Evolutionary conservation across 2,888 invertebrate genomes (phyloP).

Genomic region (Pseudeuparius sepicola): DNA sequence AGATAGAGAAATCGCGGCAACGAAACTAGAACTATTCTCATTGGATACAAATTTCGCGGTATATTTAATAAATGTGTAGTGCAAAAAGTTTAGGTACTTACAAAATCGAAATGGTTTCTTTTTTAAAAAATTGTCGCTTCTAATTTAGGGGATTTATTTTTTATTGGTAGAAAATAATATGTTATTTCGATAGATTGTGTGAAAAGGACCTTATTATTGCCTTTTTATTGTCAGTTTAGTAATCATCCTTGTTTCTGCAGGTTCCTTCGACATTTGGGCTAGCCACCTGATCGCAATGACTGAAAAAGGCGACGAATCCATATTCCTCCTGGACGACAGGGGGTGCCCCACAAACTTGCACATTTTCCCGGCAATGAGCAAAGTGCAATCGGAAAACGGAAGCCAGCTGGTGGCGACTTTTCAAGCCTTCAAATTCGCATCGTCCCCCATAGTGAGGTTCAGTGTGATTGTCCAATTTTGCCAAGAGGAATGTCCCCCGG

Average conservation of each 20-base stretch:
- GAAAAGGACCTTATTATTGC: too few species aligned
- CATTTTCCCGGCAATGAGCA: conserved; percentile 43
- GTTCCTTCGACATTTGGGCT: conserved; percentile 56
- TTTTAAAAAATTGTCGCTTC: too few species aligned
- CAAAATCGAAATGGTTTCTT: too few species aligned
- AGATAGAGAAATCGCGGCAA: too few species aligned
- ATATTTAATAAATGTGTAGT: too few species aligned
- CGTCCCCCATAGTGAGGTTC: conserved; percentile 73
- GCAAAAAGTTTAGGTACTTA: too few species aligned
- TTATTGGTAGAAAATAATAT: too few species aligned
- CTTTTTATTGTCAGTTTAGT: too few species aligned
- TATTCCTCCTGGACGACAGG: conserved; percentile 60
- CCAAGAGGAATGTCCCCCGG: conserved; percentile 54
- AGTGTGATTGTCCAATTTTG: conserved; percentile 77
- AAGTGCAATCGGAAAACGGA: conserved; percentile 32
- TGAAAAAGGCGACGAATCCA: conserved; percentile 61
- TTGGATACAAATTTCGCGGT: too few species aligned
- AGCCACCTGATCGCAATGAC: conserved; percentile 74
- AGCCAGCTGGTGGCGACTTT: conserved; percentile 52
- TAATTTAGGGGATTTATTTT: too few species aligned
- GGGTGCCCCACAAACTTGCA: conserved; percentile 70
- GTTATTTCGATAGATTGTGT: too few species aligned
- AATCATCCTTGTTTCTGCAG: conserved; percentile 32
- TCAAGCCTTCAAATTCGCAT: conserved; percentile 79
- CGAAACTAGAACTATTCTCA: too few species aligned